Percentiles rank a stretch among this genome's conserved stretches.
phyloP scores from a whole-genome alignment of 2,888 invertebrate species.

The Therioaphis trifolii region DNA sequence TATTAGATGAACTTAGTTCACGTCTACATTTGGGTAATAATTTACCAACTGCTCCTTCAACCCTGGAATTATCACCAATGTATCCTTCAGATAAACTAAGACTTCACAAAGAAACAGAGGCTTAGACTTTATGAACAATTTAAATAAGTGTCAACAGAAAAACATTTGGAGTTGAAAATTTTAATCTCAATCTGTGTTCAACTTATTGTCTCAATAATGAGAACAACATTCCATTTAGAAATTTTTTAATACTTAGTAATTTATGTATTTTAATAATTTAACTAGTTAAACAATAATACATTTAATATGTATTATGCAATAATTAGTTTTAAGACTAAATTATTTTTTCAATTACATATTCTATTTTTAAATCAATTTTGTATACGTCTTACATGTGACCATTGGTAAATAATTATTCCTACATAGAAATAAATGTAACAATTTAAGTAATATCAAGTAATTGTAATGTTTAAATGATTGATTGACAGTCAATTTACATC shows the following conservation, averaged over 20 bases:
- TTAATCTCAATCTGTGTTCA: slow-evolving; percentile 58
- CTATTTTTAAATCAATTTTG: slow-evolving; percentile 25
- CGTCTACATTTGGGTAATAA: slow-evolving; percentile 79
- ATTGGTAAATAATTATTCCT: slow-evolving; percentile 24
- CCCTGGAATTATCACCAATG: slow-evolving; percentile 86
- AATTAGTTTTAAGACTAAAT: slow-evolving; percentile 43
- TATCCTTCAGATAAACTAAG: slow-evolving; percentile 73
- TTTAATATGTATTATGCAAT: slow-evolving; percentile 25
- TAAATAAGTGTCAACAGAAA: neutral
- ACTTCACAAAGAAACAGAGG: slow-evolving; percentile 85
- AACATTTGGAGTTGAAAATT: slow-evolving; percentile 35
- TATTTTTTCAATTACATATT: slow-evolving; percentile 19
- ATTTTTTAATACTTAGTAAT: slow-evolving; percentile 25
- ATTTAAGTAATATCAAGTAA: neutral
- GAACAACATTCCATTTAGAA: slow-evolving; percentile 44
- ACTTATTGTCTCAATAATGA: slow-evolving; percentile 15
- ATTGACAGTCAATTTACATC: neutral
- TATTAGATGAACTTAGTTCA: slow-evolving; percentile 81
- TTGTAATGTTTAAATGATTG: slow-evolving; percentile 27
- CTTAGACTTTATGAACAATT: slow-evolving; percentile 71
- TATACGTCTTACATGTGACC: neutral
- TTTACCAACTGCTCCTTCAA: slow-evolving; percentile 85
- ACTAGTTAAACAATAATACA: neutral
- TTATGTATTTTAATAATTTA: slow-evolving; percentile 6
- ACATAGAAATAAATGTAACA: slow-evolving; percentile 26